Conservation (phyloP, 2,113 vertebrate genomes). For the Pitta sordida region DNA sequence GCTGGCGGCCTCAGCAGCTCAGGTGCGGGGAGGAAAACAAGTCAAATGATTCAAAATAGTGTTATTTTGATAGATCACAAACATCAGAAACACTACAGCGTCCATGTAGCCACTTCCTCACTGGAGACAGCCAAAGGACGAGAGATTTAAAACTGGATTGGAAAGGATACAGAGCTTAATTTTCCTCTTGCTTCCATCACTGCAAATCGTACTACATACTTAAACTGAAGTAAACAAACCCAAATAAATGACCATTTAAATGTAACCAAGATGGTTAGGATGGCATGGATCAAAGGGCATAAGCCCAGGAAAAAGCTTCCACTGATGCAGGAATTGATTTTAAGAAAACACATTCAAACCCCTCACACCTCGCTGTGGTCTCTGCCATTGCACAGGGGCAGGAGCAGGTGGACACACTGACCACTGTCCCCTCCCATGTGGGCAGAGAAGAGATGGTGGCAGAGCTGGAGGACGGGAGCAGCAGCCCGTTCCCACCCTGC, state of each 20-base stretch:
- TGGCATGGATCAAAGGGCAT: not conserved
- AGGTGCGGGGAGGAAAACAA: not conserved
- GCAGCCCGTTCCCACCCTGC: not conserved
- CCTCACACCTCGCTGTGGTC: rapidly evolving
- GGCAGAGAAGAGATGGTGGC: not conserved
- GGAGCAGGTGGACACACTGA: not conserved
- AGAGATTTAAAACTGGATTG: not conserved
- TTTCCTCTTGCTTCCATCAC: not conserved
- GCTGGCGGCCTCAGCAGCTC: not conserved
- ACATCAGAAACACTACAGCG: not conserved
- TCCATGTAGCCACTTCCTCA: not conserved
- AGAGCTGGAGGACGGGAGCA: not conserved
- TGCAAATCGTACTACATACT: not conserved
- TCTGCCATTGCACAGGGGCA: not conserved
- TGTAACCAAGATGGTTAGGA: not conserved
- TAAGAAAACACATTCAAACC: not conserved
- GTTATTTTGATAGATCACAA: not conserved
- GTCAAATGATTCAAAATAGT: not conserved
- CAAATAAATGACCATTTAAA: not conserved
- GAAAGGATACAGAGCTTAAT: not conserved
- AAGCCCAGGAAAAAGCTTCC: not conserved
- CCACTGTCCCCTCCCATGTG: not conserved
- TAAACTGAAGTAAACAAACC: not conserved
- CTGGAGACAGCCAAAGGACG: not conserved
- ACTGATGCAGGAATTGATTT: not conserved